Conservation (phyloP, 2,888 invertebrate species). For the Pandemis corylana region DNA sequence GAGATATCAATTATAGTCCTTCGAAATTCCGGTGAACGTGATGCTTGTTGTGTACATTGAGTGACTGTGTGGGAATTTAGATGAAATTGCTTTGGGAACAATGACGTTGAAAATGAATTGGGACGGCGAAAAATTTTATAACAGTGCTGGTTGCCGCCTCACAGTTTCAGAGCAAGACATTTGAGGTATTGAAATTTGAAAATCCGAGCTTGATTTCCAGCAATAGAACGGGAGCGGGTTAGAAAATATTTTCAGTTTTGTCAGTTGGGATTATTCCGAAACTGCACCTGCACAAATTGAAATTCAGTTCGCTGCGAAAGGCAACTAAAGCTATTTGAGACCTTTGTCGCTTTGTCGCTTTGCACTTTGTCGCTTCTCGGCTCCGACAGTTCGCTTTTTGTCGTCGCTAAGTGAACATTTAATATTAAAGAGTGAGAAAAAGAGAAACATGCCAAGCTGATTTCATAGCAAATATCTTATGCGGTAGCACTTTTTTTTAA, state of each 20-base stretch:
- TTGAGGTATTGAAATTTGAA: neutral
- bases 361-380: neutral
- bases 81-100: too few species aligned
- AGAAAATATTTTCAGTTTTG: neutral
- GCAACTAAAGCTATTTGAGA: neutral
- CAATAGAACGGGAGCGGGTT: neutral
- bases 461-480: neutral
- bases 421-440: neutral
- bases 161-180: neutral
- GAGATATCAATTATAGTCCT: too few species aligned
- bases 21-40: too few species aligned
- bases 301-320: neutral
- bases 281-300: conserved; percentile 5
- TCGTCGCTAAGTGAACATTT: neutral
- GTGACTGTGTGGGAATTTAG: too few species aligned
- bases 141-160: too few species aligned
- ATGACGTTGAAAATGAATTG: too few species aligned
- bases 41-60: too few species aligned
- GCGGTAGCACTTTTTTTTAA: neutral
- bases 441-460: neutral
- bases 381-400: neutral
- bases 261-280: neutral
- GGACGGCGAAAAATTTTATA: too few species aligned
- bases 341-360: conserved; percentile 10
- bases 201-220: neutral